These are phyloP conservation scores for Lindbergichthys nudifrons DNA, from an alignment of 2,797 vertebrate genomes.

Conservation along the genomic window DNA sequence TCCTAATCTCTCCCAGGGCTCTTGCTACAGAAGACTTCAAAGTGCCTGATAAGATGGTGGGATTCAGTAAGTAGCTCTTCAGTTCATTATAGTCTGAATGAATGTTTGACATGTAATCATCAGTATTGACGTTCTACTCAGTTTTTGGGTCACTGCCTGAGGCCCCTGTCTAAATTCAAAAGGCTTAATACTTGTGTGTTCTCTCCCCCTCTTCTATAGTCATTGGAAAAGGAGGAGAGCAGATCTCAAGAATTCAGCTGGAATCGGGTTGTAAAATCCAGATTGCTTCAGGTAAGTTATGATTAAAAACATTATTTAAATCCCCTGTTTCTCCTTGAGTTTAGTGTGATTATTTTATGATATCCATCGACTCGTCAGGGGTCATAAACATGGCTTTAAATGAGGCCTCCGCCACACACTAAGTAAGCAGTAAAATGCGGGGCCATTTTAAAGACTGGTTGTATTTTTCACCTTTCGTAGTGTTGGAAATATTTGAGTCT, in stretches of 20 bases:
- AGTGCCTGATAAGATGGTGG: constrained; percentile 99
- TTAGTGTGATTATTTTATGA: too few relatives aligned
- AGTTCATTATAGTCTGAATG: constrained; percentile 35
- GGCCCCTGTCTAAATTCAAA: constrained; percentile 34
- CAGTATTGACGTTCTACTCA: constrained; percentile 51
- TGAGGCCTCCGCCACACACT: too few relatives aligned
- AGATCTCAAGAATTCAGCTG: constrained; percentile 98
- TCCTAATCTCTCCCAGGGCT: constrained; percentile 85
- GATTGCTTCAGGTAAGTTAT: constrained; percentile 92
- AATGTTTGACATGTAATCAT: constrained; percentile 51
- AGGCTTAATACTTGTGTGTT: constrained; percentile 1
- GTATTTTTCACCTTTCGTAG: too few relatives aligned
- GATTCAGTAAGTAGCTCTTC: constrained; percentile 94
- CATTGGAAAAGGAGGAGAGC: constrained; percentile 98
- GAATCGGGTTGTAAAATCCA: constrained; percentile 99
- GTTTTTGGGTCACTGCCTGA: constrained; percentile 51
- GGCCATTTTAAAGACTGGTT: too few relatives aligned
- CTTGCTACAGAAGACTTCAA: constrained; percentile 98
- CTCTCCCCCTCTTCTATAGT: constrained; percentile 81
- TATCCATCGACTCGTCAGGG: too few relatives aligned
- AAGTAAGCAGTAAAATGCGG: too few relatives aligned
- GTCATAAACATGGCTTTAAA: too few relatives aligned
- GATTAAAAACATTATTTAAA: not conserved
- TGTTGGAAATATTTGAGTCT: not conserved
- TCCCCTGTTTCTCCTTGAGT: not conserved